A percentile compares a stretch with the other conserved stretches of the same genome.
Evolutionary conservation across 2,113 vertebrate species (phyloP).

Genomic region (Grammomys dolichurus): DNA sequence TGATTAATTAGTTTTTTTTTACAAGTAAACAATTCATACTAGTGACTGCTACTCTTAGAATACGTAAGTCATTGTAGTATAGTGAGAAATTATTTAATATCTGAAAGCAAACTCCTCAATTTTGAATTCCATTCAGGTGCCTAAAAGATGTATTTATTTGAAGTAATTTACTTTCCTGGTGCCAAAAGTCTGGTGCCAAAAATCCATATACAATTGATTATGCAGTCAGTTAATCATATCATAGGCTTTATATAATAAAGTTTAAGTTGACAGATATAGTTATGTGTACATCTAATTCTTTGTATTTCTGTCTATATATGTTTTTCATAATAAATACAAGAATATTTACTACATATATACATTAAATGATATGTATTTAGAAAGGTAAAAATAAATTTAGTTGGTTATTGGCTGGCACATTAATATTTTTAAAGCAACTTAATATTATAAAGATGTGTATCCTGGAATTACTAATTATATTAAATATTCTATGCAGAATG

Average conservation of each 20-base stretch:
- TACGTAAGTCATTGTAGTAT: not conserved
- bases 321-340: not conserved
- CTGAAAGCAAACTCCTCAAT: not conserved
- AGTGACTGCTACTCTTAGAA: not conserved
- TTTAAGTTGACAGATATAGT: not conserved
- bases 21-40: not conserved
- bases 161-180: not conserved
- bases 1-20: not conserved
- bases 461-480: not conserved
- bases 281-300: not conserved
- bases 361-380: not conserved
- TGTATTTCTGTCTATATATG: not conserved
- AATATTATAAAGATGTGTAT: not conserved
- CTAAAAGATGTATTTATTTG: constrained; percentile 9
- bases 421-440: not conserved
- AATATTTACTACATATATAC: not conserved
- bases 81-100: not conserved
- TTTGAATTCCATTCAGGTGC: not conserved
- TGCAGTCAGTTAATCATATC: not conserved
- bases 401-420: not conserved
- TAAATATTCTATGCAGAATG: constrained; percentile 23
- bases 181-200: not conserved
- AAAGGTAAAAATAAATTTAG: not conserved
- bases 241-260: not conserved
- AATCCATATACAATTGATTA: not conserved